Evolutionary conservation across 2,888 invertebrate genomes (phyloP), one percentile per base, ranked within the genome.

Genomic region (Sphecodes monilicornis): DNA sequence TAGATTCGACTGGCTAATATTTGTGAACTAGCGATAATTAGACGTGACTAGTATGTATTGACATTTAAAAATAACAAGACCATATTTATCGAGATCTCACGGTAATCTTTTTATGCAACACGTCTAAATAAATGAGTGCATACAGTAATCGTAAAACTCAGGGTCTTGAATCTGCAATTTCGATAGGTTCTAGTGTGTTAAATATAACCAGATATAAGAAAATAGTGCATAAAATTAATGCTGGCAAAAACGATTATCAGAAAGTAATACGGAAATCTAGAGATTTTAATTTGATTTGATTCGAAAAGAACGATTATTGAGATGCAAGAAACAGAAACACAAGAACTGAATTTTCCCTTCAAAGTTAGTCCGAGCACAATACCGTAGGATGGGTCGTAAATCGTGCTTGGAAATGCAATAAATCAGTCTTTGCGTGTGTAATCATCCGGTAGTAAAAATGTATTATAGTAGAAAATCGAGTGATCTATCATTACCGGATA

Each of bases 401-500:
- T 3, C 22, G 68, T 66, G 32, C 13, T n/a, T 16, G 39, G 57
- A 36, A n/a, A 60, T 39, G 39, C 46, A 36, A 69, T 69, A 69
- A 82, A 70, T 32, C 36, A 11, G 13, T 13, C n/a, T 16, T 41
- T 60, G 66, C 26, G 39, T 46, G 46, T 29, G 18, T 41, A 69
- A 69, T 81, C 69, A 32, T 26, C 16, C 32, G 82, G 39, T 60
- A 18, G 64, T 70, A 32, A 41, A 64, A 41, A 71, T 71, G 82
- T 80, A 75, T 80, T 64, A 75, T 64, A 22, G 26, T 50, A 54
- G 70, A 74, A 69, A 80, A 54, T 41, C 60, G 64, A 16, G 6
- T 26, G 60, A 82, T 74, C 43, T 46, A 46, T 43, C 29, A 32
- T 75, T 66, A 75, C 29, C 60, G 60, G 60, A 60, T 60, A 60